These are phyloP conservation scores for Venustaconcha ellipsiformis DNA, from an alignment of 1,140 invertebrate species.

Conservation along the genomic window DNA sequence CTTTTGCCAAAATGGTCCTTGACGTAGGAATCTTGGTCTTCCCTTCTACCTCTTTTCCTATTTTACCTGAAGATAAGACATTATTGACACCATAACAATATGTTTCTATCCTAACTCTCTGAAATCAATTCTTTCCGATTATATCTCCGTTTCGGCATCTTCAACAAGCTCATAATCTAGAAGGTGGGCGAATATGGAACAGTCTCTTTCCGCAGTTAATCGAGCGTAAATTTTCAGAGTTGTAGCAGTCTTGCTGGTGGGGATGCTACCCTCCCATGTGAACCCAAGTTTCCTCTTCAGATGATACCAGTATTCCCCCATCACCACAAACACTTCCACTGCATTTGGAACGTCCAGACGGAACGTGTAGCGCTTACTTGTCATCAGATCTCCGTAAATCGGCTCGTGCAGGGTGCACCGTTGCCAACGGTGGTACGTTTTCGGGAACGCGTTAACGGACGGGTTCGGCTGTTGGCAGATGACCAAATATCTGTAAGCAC, in stretches of 20 bases:
- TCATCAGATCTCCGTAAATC: conserved; percentile 61
- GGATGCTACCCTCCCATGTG: conserved; percentile 62
- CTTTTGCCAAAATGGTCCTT: no score
- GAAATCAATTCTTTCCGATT: no score
- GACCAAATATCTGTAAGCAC: conserved; percentile 63
- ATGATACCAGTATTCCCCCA: conserved; percentile 60
- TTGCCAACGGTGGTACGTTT: conserved; percentile 64
- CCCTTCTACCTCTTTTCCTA: no score
- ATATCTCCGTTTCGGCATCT: conserved; percentile 61
- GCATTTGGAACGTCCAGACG: conserved; percentile 61
- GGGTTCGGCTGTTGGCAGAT: conserved; percentile 64
- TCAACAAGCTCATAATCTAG: conserved; percentile 60
- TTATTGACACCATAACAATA: no score
- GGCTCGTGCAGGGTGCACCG: conserved; percentile 64
- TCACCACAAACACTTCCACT: conserved; percentile 61
- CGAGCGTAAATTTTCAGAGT: conserved; percentile 55
- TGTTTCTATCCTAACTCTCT: no score
- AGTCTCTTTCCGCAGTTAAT: conserved; percentile 50
- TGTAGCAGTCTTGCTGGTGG: conserved; percentile 45
- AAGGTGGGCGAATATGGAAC: conserved; percentile 57
- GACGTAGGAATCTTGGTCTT: no score
- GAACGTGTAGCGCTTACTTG: conserved; percentile 59
- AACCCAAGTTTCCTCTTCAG: conserved; percentile 57
- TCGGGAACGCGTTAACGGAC: conserved; percentile 56
- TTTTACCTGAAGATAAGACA: no score